These are phyloP conservation scores for Leucophenga maculata DNA, from an alignment of 2,888 invertebrate genomes.

Conservation along the genomic window DNA sequence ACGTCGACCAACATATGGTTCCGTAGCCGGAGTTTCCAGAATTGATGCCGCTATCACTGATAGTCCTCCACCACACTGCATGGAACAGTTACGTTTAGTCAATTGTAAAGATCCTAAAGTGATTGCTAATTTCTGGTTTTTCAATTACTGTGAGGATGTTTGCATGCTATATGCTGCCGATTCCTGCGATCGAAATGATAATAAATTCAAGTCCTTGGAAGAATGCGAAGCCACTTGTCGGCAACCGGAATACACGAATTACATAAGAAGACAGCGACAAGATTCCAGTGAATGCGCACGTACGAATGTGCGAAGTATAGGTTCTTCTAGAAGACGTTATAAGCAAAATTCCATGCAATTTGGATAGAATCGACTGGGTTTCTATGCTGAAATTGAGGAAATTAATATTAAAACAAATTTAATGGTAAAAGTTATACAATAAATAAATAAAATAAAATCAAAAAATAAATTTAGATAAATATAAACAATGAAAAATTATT, in stretches of 20 bases:
- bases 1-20: slow-evolving; percentile 19
- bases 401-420: not conserved
- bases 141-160: slow-evolving; percentile 61
- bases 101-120: slow-evolving; percentile 45
- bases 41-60: not conserved
- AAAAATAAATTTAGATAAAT: not conserved
- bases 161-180: slow-evolving; percentile 63
- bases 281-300: slow-evolving; percentile 41
- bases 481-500: not conserved
- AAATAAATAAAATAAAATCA: not conserved
- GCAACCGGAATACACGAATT: slow-evolving; percentile 32
- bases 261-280: slow-evolving; percentile 37
- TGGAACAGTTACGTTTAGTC: not conserved
- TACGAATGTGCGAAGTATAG: not conserved
- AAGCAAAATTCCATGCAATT: not conserved
- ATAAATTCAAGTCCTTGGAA: slow-evolving; percentile 60
- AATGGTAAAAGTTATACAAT: not conserved
- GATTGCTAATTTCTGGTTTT: slow-evolving; percentile 71
- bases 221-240: slow-evolving; percentile 54
- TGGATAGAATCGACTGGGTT: not conserved
- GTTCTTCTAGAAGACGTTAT: slow-evolving; percentile 14
- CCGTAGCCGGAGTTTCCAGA: not conserved
- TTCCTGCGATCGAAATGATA: slow-evolving; percentile 59
- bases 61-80: slow-evolving; percentile 11
- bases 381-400: not conserved